Evolutionary conservation across 2,113 vertebrate genomes (phyloP).

Genomic region (Junco hyemalis): DNA sequence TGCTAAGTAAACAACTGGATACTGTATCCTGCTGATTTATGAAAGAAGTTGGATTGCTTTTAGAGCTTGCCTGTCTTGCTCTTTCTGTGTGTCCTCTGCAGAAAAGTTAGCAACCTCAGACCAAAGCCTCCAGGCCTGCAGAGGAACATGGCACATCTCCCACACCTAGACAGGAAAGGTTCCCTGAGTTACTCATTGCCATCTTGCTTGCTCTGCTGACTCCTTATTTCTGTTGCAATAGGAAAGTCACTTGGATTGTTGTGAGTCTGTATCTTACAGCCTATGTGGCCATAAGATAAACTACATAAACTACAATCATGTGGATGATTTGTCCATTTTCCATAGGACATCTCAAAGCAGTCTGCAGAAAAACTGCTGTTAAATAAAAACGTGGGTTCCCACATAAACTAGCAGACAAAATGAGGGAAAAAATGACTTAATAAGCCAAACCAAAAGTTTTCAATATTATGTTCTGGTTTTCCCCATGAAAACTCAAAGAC

Average conservation of each 20-base stretch:
- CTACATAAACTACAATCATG: accelerated
- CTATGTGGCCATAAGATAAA: not conserved
- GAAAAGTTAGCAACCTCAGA: constrained; percentile 1
- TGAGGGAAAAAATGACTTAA: not conserved
- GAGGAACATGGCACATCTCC: not conserved
- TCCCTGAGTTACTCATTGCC: not conserved
- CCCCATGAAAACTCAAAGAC: not conserved
- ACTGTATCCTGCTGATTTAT: constrained; percentile 42
- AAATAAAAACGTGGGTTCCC: not conserved
- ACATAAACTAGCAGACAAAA: not conserved
- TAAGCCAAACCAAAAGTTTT: not conserved
- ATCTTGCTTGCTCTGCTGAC: not conserved
- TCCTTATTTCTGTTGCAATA: not conserved
- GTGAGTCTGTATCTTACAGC: not conserved
- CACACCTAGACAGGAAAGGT: not conserved
- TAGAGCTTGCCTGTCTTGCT: not conserved
- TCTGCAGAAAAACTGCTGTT: not conserved
- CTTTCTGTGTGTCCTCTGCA: not conserved
- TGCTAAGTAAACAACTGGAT: constrained; percentile 65
- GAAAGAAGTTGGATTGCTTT: constrained; percentile 33
- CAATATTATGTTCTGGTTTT: not conserved
- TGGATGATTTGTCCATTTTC: not conserved
- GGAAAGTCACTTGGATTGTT: not conserved
- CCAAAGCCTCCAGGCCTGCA: not conserved
- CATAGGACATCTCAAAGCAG: not conserved